These are phyloP conservation scores for Trissolcus japonicus DNA, from an alignment of 2,888 invertebrate genomes.

Conservation along the genomic window DNA sequence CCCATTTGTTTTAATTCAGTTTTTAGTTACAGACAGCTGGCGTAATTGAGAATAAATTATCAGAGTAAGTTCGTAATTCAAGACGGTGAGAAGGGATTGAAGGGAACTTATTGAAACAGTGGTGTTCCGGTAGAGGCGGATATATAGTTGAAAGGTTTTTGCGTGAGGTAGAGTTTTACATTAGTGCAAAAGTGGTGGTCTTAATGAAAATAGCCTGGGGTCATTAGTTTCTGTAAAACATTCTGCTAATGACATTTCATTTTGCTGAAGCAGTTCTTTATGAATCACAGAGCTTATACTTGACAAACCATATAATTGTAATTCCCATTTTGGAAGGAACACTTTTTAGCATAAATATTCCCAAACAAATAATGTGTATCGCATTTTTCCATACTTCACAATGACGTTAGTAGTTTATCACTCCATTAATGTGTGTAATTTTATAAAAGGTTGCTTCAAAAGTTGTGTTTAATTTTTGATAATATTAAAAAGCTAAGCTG, in stretches of 20 bases:
- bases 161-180: slow-evolving; percentile 6
- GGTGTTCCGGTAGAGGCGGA: slow-evolving; percentile 11
- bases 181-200: slow-evolving; percentile 12
- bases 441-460: slow-evolving; percentile 12
- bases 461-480: slow-evolving; percentile 15
- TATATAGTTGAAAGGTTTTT: slow-evolving; percentile 19
- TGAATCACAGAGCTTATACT: no score
- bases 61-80: no score
- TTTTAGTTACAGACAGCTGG: no score
- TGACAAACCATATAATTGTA: no score
- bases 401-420: slow-evolving; percentile 8
- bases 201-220: slow-evolving; percentile 3
- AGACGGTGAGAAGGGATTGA: not conserved
- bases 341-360: no score
- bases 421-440: slow-evolving; percentile 1
- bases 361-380: not conserved
- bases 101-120: no score
- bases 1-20: no score
- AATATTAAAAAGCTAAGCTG: slow-evolving; percentile 16
- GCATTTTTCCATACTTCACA: not conserved
- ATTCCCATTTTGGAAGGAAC: no score
- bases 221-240: no score
- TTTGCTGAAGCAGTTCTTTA: no score
- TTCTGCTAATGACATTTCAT: no score
- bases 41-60: no score